phyloP scores from a whole-genome alignment of 2,797 vertebrate species.

The Trichosurus vulpecula region DNA sequence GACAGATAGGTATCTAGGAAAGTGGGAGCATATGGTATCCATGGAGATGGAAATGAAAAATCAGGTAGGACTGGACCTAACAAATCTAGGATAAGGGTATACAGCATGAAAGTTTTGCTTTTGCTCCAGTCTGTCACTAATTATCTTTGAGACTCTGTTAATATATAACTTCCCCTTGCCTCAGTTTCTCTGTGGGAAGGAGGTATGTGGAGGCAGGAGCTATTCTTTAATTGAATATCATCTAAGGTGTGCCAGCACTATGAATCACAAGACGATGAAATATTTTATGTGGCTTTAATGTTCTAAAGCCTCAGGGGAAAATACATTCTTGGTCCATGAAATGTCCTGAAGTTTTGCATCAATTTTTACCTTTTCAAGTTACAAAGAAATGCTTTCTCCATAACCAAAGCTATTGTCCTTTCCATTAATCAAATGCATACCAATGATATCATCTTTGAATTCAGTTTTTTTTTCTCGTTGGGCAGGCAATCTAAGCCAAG shows the following conservation, averaged over 20 bases:
- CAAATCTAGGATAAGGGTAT: neutral
- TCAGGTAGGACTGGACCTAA: neutral
- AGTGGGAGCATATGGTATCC: neutral
- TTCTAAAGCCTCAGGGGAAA: constrained; percentile 60
- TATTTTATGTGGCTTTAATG: constrained; percentile 71
- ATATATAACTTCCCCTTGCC: neutral
- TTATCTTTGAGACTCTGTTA: neutral
- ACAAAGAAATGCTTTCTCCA: constrained; percentile 57
- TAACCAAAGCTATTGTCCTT: constrained; percentile 30
- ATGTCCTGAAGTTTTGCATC: constrained; percentile 55
- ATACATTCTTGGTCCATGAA: constrained; percentile 73
- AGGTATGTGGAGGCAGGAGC: constrained; percentile 31
- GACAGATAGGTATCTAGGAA: neutral
- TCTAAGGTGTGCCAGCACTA: constrained; percentile 54
- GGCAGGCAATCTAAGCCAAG: neutral
- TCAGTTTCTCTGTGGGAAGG: constrained; percentile 54
- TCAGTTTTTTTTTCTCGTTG: constrained; percentile 43
- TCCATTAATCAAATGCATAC: constrained; percentile 33
- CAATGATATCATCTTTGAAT: constrained; percentile 28
- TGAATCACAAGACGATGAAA: constrained; percentile 77
- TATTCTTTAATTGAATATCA: constrained; percentile 62
- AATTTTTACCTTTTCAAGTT: constrained; percentile 66
- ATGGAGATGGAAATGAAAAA: constrained; percentile 19
- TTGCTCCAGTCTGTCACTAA: constrained; percentile 4
- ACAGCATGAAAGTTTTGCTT: neutral